Percentiles rank a stretch among this genome's conserved stretches.
Evolutionary conservation across 2,888 invertebrate genomes (phyloP).

Genomic region (Hyposoter dolosus): DNA sequence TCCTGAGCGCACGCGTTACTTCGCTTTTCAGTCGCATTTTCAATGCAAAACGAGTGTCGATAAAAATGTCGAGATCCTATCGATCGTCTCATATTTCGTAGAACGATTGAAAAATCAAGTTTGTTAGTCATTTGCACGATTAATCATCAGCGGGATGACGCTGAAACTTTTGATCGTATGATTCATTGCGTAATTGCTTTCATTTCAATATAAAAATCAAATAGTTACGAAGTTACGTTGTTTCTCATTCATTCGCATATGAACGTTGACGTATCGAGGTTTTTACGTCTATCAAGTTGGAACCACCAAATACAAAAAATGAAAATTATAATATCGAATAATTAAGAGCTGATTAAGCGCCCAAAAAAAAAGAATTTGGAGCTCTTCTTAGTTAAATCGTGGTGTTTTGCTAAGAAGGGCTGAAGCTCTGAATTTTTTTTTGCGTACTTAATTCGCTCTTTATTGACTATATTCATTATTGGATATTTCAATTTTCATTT

Average conservation of each 20-base stretch:
- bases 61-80: neutral
- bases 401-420: too few relatives aligned
- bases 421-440: too few relatives aligned
- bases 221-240: neutral
- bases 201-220: neutral
- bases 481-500: too few relatives aligned
- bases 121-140: conserved; percentile 2
- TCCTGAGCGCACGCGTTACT: neutral
- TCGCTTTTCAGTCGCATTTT: neutral
- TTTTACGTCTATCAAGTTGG: too few relatives aligned
- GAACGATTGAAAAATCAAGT: neutral
- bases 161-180: neutral
- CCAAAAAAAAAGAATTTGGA: too few relatives aligned
- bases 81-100: neutral
- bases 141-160: neutral
- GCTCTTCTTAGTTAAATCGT: too few relatives aligned
- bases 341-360: too few relatives aligned
- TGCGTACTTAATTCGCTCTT: too few relatives aligned
- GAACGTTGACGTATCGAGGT: neutral
- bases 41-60: neutral
- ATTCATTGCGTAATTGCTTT: neutral
- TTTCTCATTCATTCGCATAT: neutral
- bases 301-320: too few relatives aligned
- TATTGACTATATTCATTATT: too few relatives aligned
- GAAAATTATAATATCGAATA: too few relatives aligned